A percentile compares a stretch with the other conserved stretches of the same genome.
phyloP scores from a whole-genome alignment of 2,888 invertebrate genomes.

The Arge pagana region DNA sequence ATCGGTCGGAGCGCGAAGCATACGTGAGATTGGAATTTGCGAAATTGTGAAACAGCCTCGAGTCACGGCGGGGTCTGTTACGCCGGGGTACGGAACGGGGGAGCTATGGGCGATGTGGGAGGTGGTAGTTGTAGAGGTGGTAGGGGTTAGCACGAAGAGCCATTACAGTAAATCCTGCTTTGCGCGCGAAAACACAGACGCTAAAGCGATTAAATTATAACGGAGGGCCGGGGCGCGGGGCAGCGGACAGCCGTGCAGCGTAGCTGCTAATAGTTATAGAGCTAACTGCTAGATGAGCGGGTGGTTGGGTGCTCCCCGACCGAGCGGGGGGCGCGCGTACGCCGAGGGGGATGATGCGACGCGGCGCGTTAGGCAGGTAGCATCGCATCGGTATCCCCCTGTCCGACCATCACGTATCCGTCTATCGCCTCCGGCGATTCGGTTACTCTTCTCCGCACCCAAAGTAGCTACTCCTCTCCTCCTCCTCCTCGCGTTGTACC shows the following conservation, averaged over 20 bases:
- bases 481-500: too few species aligned
- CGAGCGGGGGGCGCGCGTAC: slow-evolving; percentile 21
- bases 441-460: too few species aligned
- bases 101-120: slow-evolving; percentile 23
- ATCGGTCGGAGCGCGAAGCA: too few species aligned
- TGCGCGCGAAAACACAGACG: slow-evolving; percentile 43
- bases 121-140: slow-evolving; percentile 17
- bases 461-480: too few species aligned
- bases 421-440: too few species aligned
- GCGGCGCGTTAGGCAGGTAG: slow-evolving; percentile 28
- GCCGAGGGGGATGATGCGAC: slow-evolving; percentile 24
- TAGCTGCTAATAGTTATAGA: slow-evolving; percentile 40
- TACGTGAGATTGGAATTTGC: too few species aligned
- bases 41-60: too few species aligned
- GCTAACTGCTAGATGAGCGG: slow-evolving; percentile 34
- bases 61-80: too few species aligned
- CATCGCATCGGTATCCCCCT: too few species aligned
- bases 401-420: too few species aligned
- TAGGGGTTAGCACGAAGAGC: slow-evolving; percentile 32
- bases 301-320: slow-evolving; percentile 36
- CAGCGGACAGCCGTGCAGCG: slow-evolving; percentile 31
- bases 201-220: slow-evolving; percentile 44
- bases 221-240: slow-evolving; percentile 34
- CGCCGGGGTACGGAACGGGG: slow-evolving; percentile 20
- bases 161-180: slow-evolving; percentile 44